Conservation (phyloP, 2,888 invertebrate genomes). For the Steromphala cineraria region DNA sequence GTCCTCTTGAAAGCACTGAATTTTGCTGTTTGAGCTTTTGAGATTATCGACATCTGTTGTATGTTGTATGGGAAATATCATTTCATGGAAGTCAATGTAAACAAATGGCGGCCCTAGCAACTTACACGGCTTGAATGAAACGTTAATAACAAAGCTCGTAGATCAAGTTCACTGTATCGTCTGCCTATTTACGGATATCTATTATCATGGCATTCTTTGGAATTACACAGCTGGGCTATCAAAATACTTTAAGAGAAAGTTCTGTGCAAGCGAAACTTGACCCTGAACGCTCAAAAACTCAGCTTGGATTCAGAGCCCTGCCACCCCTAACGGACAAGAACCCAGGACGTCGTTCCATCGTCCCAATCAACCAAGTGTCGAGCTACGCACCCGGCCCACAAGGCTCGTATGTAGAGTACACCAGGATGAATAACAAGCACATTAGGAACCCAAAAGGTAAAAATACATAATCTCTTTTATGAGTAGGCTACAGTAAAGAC, state of each 20-base stretch:
- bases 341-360: conserved; percentile 59
- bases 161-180: not conserved
- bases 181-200: not conserved
- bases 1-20: no score
- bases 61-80: not conserved
- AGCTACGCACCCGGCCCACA: conserved; percentile 68
- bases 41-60: not conserved
- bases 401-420: conserved; percentile 69
- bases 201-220: conserved; percentile 72
- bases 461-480: no score
- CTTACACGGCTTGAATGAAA: not conserved
- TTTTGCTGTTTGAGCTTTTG: no score
- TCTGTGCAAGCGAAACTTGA: conserved; percentile 56
- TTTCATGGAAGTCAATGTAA: not conserved
- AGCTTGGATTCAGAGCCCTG: conserved; percentile 63
- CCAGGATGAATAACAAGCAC: conserved; percentile 69
- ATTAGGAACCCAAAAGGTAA: conserved; percentile 66
- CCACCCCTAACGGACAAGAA: conserved; percentile 65
- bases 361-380: conserved; percentile 66
- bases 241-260: conserved; percentile 70
- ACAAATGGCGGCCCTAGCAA: conserved; percentile 3
- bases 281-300: conserved; percentile 55
- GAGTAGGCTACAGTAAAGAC: no score
- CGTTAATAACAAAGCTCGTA: not conserved
- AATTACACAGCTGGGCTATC: conserved; percentile 71